phyloP scores from a whole-genome alignment of 1,140 invertebrate species.

The Drosophila mojavensis region DNA sequence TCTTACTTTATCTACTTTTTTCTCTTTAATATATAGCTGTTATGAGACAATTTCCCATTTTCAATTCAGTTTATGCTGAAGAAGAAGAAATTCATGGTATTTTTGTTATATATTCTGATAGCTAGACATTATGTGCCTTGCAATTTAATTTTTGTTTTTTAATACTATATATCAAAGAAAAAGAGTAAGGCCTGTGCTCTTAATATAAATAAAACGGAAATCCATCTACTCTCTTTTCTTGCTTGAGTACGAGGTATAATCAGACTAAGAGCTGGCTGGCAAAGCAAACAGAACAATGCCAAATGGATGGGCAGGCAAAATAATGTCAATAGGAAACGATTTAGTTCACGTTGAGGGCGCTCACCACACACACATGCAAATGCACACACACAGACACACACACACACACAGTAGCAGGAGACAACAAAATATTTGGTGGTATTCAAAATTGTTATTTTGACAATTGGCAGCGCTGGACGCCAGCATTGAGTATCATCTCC shows the following conservation, averaged over 20 bases:
- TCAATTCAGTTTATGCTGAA: too few relatives aligned
- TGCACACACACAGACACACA: constrained; percentile 2
- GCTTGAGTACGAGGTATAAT: neutral
- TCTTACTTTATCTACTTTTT: too few relatives aligned
- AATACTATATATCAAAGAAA: too few relatives aligned
- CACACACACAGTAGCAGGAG: constrained; percentile 12
- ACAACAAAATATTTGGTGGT: constrained; percentile 67
- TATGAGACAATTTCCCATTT: too few relatives aligned
- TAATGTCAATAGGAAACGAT: constrained; percentile 66
- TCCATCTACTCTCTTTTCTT: neutral
- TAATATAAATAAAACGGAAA: too few relatives aligned
- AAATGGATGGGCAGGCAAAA: constrained; percentile 37
- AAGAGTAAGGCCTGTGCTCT: too few relatives aligned
- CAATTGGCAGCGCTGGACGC: constrained; percentile 55
- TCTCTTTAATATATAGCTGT: too few relatives aligned
- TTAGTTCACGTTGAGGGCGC: constrained; percentile 42
- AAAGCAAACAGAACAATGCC: constrained; percentile 6
- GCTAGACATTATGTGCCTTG: too few relatives aligned
- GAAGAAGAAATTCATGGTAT: too few relatives aligned
- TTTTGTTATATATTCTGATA: too few relatives aligned
- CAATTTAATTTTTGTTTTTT: too few relatives aligned
- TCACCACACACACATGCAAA: neutral
- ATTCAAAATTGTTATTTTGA: constrained; percentile 71
- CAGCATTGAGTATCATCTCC: constrained; percentile 13
- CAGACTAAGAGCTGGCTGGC: neutral